A percentile compares a stretch with the other conserved stretches of the same genome.
phyloP scores from a whole-genome alignment of 2,113 vertebrate species.

The Ellobius talpinus region DNA sequence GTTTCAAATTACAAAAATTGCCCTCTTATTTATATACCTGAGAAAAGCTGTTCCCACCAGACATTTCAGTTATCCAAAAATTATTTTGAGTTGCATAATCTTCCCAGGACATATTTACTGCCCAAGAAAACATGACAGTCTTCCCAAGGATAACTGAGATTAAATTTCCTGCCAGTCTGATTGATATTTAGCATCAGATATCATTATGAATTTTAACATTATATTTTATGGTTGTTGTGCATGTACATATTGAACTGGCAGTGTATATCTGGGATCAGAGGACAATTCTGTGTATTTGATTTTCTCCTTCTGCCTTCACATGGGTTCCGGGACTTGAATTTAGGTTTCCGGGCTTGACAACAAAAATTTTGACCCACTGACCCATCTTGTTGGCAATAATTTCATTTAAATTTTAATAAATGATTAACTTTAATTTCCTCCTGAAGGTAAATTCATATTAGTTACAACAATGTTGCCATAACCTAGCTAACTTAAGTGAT shows the following conservation, averaged over 20 bases:
- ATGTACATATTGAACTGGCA: background rate
- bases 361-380: background rate
- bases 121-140: background rate
- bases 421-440: background rate
- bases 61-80: background rate
- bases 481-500: background rate
- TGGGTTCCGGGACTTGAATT: background rate
- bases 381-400: background rate
- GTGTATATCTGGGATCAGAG: background rate
- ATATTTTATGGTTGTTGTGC: background rate
- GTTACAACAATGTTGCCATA: background rate
- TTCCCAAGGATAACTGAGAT: background rate
- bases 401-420: conserved; percentile 37
- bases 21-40: background rate
- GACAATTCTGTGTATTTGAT: no score
- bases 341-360: background rate
- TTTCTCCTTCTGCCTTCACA: no score
- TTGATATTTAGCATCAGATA: background rate
- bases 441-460: background rate
- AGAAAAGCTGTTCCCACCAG: background rate
- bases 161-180: background rate
- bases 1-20: conserved; percentile 24
- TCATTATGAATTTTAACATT: background rate
- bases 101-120: background rate
- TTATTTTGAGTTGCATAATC: background rate